Base-by-base conservation (phyloP, 2,797 vertebrate species). In the Xerus rutilus region DNA sequence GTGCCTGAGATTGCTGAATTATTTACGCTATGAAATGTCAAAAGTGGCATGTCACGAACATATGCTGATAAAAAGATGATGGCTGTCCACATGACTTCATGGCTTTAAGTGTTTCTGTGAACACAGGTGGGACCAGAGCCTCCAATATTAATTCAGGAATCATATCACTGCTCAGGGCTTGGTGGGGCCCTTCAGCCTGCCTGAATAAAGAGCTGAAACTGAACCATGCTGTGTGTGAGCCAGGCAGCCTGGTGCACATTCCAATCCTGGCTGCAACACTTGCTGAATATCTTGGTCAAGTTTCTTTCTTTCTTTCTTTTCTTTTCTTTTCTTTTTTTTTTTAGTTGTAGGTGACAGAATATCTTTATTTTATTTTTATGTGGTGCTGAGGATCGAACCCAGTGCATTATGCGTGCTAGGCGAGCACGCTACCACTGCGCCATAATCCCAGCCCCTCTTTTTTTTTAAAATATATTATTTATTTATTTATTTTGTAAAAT, bases 31-130 rank as follows among this genome's bases (percentile, higher is more conserved):
- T 54, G 76, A 65, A 82, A 89, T 43, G 88, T 30, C 83, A 67
- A 13, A 59, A 86, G 3, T 4, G 47, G 59, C 25, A 18, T 7
- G 43, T 64, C 47, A 7, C 20, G 45, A 72, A 82, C 72, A 91
- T 0, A 3, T 52, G 32, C 7, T 85, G 23, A 72, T 23, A n/a
- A 49, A 92, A 67, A 65, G 81, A 76, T 13, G 25, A 21, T 28
- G 52, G 8, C 2, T 17, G 92, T 67, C 81, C 65, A 9, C 21
- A 5, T 25, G 86, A 79, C 90, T 89, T 65, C 59, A 47, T 11
- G 69, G 17, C 52, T 91, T 86, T 52, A 62, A 57, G 28, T 21
- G 43, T 89, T 93, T 86, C 62, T 45, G 39, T 47, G 54, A 4
- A 70, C 64, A 49, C 3, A 20, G 28, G 18, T 28, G 65, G 73